Percentiles rank a stretch among this genome's conserved stretches.
These are phyloP conservation scores for Amiota minor DNA, from an alignment of 2,888 invertebrate species.

Conservation along the genomic window DNA sequence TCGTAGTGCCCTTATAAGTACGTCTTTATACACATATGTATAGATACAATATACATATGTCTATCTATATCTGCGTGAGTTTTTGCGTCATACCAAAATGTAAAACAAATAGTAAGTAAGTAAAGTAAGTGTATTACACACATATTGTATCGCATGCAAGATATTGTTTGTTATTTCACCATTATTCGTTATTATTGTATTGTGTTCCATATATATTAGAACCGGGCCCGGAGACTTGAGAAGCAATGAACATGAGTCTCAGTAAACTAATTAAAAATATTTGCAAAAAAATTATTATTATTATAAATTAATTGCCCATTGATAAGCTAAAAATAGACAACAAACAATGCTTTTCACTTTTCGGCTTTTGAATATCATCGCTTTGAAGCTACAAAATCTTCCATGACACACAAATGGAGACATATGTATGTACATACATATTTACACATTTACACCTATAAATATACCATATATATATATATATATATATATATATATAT, in stretches of 20 bases:
- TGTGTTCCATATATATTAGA: not conserved
- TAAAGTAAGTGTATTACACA: not conserved
- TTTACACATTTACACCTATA: not conserved
- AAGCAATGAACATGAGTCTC: constrained; percentile 6
- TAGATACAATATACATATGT: too few species aligned
- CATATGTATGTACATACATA: not conserved
- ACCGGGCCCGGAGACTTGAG: not conserved
- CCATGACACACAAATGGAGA: not conserved
- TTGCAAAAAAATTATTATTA: constrained; percentile 21
- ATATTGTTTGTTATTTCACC: constrained; percentile 9
- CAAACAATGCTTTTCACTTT: not conserved
- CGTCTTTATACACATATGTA: too few species aligned
- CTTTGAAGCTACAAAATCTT: constrained; percentile 19
- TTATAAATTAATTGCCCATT: not conserved
- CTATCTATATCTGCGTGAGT: too few species aligned
- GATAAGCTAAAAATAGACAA: constrained; percentile 27
- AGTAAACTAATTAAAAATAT: constrained; percentile 21
- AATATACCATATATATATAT: too few species aligned
- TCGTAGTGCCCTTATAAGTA: too few species aligned
- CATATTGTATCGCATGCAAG: not conserved
- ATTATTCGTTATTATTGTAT: not conserved
- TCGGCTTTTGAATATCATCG: constrained; percentile 14
- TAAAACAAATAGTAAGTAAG: too few species aligned
- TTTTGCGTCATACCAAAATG: constrained; percentile 1
- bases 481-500: not conserved